These are phyloP conservation scores for Schizopygopsis pylzovi DNA, from an alignment of 2,797 vertebrate genomes.

Conservation along the genomic window DNA sequence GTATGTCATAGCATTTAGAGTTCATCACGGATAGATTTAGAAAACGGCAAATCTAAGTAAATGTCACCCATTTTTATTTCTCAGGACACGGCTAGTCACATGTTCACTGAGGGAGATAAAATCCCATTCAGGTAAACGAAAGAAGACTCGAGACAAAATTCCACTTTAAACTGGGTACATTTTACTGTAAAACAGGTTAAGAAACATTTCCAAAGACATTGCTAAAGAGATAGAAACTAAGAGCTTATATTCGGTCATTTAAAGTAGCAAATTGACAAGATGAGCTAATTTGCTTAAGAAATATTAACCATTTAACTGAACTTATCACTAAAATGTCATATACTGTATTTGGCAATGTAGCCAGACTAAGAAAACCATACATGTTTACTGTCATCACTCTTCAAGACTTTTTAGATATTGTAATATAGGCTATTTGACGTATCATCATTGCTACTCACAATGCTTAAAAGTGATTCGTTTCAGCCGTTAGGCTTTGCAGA, in stretches of 20 bases:
- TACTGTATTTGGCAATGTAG: constrained; percentile 49
- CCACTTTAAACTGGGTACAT: constrained; percentile 60
- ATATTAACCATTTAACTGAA: constrained; percentile 44
- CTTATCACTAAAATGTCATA: constrained; percentile 47
- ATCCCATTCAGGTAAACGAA: background rate
- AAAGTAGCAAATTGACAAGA: constrained; percentile 71
- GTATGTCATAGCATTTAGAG: constrained; percentile 9
- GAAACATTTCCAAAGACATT: constrained; percentile 65
- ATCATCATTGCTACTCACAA: constrained; percentile 56
- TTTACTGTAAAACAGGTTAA: constrained; percentile 71
- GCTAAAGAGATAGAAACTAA: constrained; percentile 65
- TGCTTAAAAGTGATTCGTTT: constrained; percentile 54
- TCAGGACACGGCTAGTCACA: background rate
- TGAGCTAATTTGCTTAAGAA: constrained; percentile 63
- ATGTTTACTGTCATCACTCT: constrained; percentile 49
- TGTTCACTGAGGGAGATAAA: background rate
- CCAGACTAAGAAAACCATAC: constrained; percentile 46
- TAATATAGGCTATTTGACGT: constrained; percentile 47
- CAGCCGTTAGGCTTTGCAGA: constrained; percentile 55
- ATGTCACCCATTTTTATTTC: constrained; percentile 45
- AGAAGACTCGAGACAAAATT: constrained; percentile 50
- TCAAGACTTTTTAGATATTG: constrained; percentile 49
- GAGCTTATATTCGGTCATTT: constrained; percentile 56
- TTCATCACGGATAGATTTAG: constrained; percentile 24
- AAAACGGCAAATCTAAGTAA: constrained; percentile 17